phyloP scores from a whole-genome alignment of 2,113 vertebrate genomes.

The Bos taurus region DNA sequence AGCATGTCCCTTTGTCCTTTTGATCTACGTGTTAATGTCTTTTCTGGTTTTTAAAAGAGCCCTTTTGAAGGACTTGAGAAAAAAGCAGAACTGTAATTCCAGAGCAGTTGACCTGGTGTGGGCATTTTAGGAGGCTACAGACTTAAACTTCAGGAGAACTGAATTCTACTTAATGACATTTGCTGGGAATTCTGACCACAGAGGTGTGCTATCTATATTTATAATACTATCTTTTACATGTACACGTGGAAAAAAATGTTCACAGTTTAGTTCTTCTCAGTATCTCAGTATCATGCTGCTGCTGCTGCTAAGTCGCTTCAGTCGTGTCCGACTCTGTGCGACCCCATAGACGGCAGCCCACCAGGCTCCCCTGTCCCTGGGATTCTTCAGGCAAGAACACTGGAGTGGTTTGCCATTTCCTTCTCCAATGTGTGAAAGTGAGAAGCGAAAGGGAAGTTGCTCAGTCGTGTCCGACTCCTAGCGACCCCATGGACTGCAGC shows the following conservation, averaged over 20 bases:
- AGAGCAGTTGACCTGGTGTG: neutral
- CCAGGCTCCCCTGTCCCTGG: too few species aligned
- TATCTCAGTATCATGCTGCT: neutral
- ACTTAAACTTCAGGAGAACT: slow-evolving; percentile 2
- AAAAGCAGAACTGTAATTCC: neutral
- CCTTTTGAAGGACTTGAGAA: neutral
- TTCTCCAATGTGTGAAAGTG: too few species aligned
- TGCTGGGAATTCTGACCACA: neutral
- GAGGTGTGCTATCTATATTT: neutral
- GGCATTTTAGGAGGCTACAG: neutral
- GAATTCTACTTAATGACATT: neutral
- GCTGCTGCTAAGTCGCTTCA: too few species aligned
- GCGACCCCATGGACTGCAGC: too few species aligned
- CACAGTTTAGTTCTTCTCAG: neutral
- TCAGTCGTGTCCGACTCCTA: too few species aligned
- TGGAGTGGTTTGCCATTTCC: too few species aligned
- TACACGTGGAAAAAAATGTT: neutral
- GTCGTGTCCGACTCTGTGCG: too few species aligned
- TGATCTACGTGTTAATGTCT: neutral
- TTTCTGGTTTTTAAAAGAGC: neutral
- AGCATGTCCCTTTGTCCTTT: neutral
- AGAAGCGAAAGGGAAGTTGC: too few species aligned
- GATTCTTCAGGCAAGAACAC: too few species aligned
- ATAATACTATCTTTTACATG: neutral
- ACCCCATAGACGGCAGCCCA: too few species aligned